A percentile compares a stretch with the other conserved stretches of the same genome.
Conservation (phyloP, 2,888 invertebrate species). For the Hypolimnas misippus region DNA sequence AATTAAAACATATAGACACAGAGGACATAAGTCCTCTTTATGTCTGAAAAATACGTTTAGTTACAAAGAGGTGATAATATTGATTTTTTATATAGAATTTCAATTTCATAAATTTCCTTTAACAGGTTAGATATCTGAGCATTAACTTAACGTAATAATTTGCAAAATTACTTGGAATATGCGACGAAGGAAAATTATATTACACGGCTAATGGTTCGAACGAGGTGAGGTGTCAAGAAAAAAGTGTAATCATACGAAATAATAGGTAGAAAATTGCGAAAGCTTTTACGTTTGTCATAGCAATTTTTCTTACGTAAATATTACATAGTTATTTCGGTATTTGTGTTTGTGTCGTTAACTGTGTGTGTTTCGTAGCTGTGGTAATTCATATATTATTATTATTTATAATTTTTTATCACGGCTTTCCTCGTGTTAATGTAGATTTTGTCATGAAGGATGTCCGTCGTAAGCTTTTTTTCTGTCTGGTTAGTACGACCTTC, state of each 20-base stretch:
- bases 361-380: too few species aligned
- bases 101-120: not conserved
- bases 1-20: too few species aligned
- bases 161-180: not conserved
- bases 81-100: not conserved
- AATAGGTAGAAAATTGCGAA: not conserved
- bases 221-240: not conserved
- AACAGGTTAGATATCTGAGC: not conserved
- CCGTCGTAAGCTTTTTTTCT: too few species aligned
- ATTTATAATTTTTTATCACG: not conserved
- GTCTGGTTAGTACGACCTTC: too few species aligned
- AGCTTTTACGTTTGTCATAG: not conserved
- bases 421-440: too few species aligned
- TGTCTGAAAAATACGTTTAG: too few species aligned
- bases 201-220: not conserved
- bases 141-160: not conserved
- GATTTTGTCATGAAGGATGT: too few species aligned
- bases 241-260: slow-evolving; percentile 7
- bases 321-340: not conserved
- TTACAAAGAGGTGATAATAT: too few species aligned
- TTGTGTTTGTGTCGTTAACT: not conserved
- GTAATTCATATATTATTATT: too few species aligned
- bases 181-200: not conserved
- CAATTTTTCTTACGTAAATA: slow-evolving; percentile 1
- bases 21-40: too few species aligned